Evolutionary conservation across 2,113 vertebrate species (phyloP), one percentile per base, ranked within the genome.

Genomic region (Lipotes vexillifer): DNA sequence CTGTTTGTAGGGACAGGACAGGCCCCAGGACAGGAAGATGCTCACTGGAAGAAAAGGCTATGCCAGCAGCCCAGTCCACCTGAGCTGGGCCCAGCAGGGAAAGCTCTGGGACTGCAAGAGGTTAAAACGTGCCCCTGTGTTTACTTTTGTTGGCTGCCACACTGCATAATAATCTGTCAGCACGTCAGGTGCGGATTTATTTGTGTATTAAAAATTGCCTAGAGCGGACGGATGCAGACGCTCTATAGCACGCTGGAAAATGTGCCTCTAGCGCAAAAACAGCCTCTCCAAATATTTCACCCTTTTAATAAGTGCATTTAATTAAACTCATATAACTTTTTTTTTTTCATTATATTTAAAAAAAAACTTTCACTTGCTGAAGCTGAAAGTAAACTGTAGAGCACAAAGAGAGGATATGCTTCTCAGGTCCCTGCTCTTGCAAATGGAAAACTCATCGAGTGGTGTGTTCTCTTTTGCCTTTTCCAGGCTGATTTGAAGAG

Each of bases 291-390:
- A 98, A 98, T 96, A 98, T 97, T 98, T 98, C 99, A 97, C 98
- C 98, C 98, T 98, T 98, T 98, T 98, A 99, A 99, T 99, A 99
- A 99, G 98, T 86, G 98, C 98, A 97, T 99, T 99, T 99, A 99
- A 99, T 99, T 99, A 99, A 99, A 99, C 98, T 98, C 98, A 97
- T 99, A 99, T 98, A 98, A 98, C 98, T 99, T 98, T 97, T 98
- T 97, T 97, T 97, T 97, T 49, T 12, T 46, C 10, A 97, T 98
- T 98, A 97, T 98, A 98, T 98, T 98, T 96, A 98, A 98, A 98
- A 96, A 97, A 31, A 98, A 23, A 95, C 92, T 2, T 93, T 88
- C 27, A 71, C 97, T 89, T 61, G 97, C 97, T 94, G 97, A 96
- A 96, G 97, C 97, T 97, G 97, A 71, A 6, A 95, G 96, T 85